These are phyloP conservation scores for Picus viridis DNA, from an alignment of 2,797 vertebrate genomes.

Conservation along the genomic window DNA sequence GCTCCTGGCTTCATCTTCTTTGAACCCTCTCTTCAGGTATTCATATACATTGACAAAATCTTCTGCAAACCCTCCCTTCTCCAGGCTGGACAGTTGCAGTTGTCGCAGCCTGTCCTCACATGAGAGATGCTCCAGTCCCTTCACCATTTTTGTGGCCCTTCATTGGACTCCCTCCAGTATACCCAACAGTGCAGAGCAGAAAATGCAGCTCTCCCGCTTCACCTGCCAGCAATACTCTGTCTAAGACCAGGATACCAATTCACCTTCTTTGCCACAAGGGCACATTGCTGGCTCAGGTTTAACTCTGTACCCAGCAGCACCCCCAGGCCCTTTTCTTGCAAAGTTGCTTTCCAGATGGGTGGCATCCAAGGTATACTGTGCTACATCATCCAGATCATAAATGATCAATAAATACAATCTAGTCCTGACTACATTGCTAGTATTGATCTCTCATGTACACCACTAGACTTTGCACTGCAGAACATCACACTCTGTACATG, in stretches of 20 bases:
- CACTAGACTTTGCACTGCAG: background rate
- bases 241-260: background rate
- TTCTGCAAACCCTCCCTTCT: background rate
- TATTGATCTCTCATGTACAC: background rate
- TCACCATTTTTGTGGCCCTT: background rate
- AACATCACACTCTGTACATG: background rate
- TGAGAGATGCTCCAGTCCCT: background rate
- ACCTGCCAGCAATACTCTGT: background rate
- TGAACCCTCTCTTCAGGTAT: background rate
- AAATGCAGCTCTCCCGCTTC: background rate
- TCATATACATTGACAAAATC: background rate
- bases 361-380: no score
- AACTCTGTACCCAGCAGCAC: background rate
- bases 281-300: background rate
- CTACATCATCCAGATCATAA: background rate
- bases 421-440: no score
- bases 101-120: background rate
- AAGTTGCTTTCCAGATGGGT: background rate
- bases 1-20: no score
- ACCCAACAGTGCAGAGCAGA: background rate
- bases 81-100: background rate
- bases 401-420: no score
- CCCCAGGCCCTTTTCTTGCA: background rate
- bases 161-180: background rate
- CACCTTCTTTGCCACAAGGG: background rate